Conservation (phyloP, 2,888 invertebrate species). For the Xestia xanthographa region DNA sequence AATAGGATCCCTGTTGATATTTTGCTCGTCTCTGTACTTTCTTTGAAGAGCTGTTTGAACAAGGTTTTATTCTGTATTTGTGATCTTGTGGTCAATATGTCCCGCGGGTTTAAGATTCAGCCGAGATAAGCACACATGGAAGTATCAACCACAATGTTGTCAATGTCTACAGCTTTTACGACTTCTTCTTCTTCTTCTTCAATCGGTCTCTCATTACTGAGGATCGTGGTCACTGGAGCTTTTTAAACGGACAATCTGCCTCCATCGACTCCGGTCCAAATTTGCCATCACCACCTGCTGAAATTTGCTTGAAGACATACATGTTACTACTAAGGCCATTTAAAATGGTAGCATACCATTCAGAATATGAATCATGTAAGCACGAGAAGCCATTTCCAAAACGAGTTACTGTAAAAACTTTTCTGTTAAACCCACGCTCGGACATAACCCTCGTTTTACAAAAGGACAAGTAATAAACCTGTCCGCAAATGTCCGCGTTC, state of each 20-base stretch:
- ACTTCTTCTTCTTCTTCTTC: neutral
- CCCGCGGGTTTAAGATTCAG: conserved; percentile 8
- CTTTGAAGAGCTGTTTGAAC: conserved; percentile 41
- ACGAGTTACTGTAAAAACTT: conserved; percentile 68
- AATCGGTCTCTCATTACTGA: no score
- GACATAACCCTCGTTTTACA: conserved; percentile 75
- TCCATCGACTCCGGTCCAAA: no score
- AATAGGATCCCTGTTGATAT: conserved; percentile 71
- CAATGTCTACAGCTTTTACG: conserved; percentile 15
- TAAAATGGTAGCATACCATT: neutral
- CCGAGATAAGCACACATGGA: neutral
- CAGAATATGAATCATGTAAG: conserved; percentile 22
- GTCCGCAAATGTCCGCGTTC: conserved; percentile 77
- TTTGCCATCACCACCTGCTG: no score
- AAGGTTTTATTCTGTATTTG: conserved; percentile 46
- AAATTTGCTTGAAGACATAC: no score
- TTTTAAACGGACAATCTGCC: no score
- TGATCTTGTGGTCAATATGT: conserved; percentile 43
- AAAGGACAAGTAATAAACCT: conserved; percentile 83
- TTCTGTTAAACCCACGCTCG: conserved; percentile 69
- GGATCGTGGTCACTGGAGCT: no score
- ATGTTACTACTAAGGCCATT: conserved; percentile 12
- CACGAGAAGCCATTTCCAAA: conserved; percentile 51
- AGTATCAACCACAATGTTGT: conserved; percentile 9
- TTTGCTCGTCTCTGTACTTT: conserved; percentile 53